These are phyloP conservation scores for Portevinia maculata DNA, from an alignment of 2,888 invertebrate species.

Conservation along the genomic window DNA sequence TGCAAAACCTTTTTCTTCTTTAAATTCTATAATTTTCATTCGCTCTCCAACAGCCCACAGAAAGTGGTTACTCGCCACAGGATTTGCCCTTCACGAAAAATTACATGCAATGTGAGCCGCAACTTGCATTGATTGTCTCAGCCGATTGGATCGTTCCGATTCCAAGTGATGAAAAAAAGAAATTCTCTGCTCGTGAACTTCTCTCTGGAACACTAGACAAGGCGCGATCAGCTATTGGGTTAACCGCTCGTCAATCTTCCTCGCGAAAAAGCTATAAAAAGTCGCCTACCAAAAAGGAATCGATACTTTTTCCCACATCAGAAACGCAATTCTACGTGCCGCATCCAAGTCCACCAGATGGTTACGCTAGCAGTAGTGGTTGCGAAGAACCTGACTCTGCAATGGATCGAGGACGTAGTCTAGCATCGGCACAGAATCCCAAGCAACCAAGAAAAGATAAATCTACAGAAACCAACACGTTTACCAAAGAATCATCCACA, in stretches of 20 bases:
- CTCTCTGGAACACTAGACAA: slow-evolving; percentile 77
- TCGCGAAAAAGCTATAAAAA: slow-evolving; percentile 60
- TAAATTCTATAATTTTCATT: not conserved
- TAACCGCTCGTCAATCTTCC: slow-evolving; percentile 51
- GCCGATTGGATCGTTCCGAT: slow-evolving; percentile 78
- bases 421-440: slow-evolving; percentile 61
- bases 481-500: slow-evolving; percentile 46
- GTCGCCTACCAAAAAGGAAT: slow-evolving; percentile 63
- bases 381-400: slow-evolving; percentile 64
- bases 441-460: slow-evolving; percentile 65
- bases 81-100: slow-evolving; percentile 75
- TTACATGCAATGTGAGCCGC: slow-evolving; percentile 77
- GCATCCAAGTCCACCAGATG: slow-evolving; percentile 58
- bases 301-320: slow-evolving; percentile 48
- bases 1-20: not conserved
- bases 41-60: slow-evolving; percentile 75
- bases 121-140: slow-evolving; percentile 77
- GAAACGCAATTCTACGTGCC: slow-evolving; percentile 70
- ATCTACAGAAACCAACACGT: slow-evolving; percentile 36
- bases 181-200: slow-evolving; percentile 76
- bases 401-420: slow-evolving; percentile 69
- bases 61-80: slow-evolving; percentile 79
- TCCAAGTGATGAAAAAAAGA: slow-evolving; percentile 76
- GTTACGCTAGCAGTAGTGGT: slow-evolving; percentile 62
- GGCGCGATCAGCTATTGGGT: slow-evolving; percentile 76